Percentiles rank a stretch among this genome's conserved stretches.
phyloP scores from a whole-genome alignment of 2,797 vertebrate genomes.

The Discoglossus pictus region DNA sequence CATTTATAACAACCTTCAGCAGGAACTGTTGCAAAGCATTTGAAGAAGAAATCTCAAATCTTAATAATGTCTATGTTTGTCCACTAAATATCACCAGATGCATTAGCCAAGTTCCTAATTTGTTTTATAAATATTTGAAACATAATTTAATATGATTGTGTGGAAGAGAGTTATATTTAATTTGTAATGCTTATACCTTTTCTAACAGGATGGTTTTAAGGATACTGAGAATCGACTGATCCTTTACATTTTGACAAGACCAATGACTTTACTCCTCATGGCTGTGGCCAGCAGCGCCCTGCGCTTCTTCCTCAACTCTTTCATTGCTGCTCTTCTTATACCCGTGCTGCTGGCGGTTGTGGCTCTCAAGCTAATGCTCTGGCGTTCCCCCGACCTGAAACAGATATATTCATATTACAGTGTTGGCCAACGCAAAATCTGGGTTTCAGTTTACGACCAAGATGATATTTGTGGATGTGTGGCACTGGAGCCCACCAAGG shows the following conservation, averaged over 20 bases:
- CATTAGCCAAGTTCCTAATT: no score
- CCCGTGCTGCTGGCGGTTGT: constrained; percentile 81
- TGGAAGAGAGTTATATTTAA: no score
- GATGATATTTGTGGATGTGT: constrained; percentile 80
- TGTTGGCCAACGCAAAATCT: constrained; percentile 64
- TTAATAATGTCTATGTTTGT: no score
- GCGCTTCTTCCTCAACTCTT: constrained; percentile 84
- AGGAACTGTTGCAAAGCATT: no score
- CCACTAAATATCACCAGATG: no score
- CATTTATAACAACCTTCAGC: no score
- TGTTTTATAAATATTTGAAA: no score
- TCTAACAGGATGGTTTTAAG: constrained; percentile 79
- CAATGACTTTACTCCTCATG: constrained; percentile 79
- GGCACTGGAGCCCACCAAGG: constrained; percentile 68
- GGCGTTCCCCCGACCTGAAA: constrained; percentile 64
- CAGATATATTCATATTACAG: constrained; percentile 49
- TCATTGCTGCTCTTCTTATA: constrained; percentile 80
- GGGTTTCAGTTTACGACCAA: constrained; percentile 80
- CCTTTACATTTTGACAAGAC: constrained; percentile 83
- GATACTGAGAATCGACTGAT: constrained; percentile 86
- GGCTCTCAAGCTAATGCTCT: constrained; percentile 82
- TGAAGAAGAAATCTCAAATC: no score
- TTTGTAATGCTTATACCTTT: no score
- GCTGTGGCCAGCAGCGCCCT: constrained; percentile 80
- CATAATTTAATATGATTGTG: no score